These are phyloP conservation scores for Lumbricus terrestris DNA, from an alignment of 2,888 invertebrate genomes.

Conservation along the genomic window DNA sequence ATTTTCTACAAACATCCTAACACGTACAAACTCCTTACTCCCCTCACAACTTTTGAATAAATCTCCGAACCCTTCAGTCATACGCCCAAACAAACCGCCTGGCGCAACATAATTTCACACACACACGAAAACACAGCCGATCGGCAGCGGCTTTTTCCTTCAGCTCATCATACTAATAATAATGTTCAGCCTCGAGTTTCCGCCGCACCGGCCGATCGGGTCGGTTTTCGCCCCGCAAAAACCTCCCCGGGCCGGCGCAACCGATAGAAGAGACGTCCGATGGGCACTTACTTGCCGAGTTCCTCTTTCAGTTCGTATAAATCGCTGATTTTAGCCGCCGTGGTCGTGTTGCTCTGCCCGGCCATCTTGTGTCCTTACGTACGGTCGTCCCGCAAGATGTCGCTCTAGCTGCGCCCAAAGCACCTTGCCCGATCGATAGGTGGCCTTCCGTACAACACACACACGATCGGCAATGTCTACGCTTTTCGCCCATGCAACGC, in stretches of 20 bases:
- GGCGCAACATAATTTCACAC: neutral
- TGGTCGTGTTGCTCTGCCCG: conserved; percentile 4
- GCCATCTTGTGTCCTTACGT: conserved; percentile 18
- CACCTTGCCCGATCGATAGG: neutral
- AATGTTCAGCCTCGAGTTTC: neutral
- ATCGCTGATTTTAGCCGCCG: conserved; percentile 26
- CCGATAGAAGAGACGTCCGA: neutral
- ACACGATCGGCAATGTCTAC: neutral
- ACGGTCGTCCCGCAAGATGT: conserved; percentile 8
- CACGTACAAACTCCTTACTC: neutral
- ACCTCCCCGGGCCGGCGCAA: neutral
- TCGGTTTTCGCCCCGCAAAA: neutral
- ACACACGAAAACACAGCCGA: neutral
- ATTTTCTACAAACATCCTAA: neutral
- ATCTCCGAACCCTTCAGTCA: neutral
- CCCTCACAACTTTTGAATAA: neutral
- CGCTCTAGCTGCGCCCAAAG: neutral
- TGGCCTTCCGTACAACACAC: too few relatives aligned
- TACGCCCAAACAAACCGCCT: neutral
- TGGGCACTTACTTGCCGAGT: conserved; percentile 24
- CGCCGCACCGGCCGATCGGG: neutral
- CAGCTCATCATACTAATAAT: neutral
- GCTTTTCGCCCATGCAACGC: neutral
- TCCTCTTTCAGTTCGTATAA: conserved; percentile 26
- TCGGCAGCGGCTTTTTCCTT: neutral